These are phyloP conservation scores for Ara ararauna DNA, from an alignment of 2,797 vertebrate species.

Conservation along the genomic window DNA sequence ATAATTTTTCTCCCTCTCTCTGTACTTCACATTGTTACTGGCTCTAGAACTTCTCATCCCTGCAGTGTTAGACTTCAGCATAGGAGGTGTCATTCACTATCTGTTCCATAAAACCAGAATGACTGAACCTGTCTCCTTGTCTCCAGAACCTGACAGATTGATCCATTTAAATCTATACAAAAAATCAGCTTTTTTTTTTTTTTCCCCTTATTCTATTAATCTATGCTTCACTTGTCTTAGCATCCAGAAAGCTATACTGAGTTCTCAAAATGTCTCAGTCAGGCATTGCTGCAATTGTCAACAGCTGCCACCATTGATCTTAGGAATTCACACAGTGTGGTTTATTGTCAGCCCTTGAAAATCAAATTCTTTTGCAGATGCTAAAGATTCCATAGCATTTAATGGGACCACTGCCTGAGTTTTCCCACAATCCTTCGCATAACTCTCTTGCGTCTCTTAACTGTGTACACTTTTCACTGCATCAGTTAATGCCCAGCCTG, in stretches of 20 bases:
- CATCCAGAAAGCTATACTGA: background rate
- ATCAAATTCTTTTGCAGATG: background rate
- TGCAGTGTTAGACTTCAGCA: background rate
- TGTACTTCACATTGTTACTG: background rate
- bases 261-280: constrained; percentile 26
- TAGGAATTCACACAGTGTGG: background rate
- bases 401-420: background rate
- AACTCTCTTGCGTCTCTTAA: background rate
- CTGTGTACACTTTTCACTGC: background rate
- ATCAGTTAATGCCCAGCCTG: background rate
- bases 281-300: constrained; percentile 1
- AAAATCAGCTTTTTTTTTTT: constrained; percentile 21
- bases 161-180: constrained; percentile 9
- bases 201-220: constrained; percentile 20
- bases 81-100: background rate
- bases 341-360: constrained; percentile 38
- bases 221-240: constrained; percentile 23
- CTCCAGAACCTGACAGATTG: constrained; percentile 34
- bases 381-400: background rate
- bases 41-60: background rate
- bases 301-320: background rate
- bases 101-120: background rate
- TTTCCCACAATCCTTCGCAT: background rate
- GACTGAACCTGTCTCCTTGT: constrained; percentile 18
- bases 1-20: background rate